Base-by-base conservation (phyloP, 2,888 invertebrate genomes). In the Tetheella fluctuosa region DNA sequence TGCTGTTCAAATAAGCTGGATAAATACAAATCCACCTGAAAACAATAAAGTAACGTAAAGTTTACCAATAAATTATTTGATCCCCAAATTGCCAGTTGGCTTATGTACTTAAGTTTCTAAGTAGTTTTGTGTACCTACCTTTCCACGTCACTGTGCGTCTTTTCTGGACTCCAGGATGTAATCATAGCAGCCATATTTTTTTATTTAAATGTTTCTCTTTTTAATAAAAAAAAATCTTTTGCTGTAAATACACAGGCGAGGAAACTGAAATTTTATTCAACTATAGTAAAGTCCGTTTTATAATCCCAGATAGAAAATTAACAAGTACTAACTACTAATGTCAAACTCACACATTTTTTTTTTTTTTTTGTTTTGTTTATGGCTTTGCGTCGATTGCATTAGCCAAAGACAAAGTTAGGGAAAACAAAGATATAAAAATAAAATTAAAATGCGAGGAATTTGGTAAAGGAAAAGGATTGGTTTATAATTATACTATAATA, bases 21-120 rank as follows among this genome's bases (percentile, higher is more conserved):
- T 99, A 99, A 65, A 99, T 96, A 83, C 98, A 98, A 61, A 99
- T 94, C 99, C 99, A 99, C 82, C 97, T 97, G 91, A 52, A 82
- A 78, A 58, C 25, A 48, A 39, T 7, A 10, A 39, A n/a, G 6
- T 6, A 39, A 39, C 15, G 1, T 37, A n/a, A n/a, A n/a, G 6
- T 39, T 2, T 39, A n/a, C 7, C 39, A n/a, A 15, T 1, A n/a
- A n/a, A 39, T 39, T n/a, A 39, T 42, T 20, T 4, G 17, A 10
- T 20, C 7, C 3, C 8, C 7, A 48, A 48, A 17, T 48, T n/a
- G 48, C 10, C 48, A 48, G 20, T 8, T 10, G 20, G 20, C 20
- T 10, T 0, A 15, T 12, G 12, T 39, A 48, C 15, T 5, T 5
- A 7, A 17, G 17, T 42, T 8, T 52, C 12, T 13, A 8, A 52